A percentile compares a stretch with the other conserved stretches of the same genome.
Evolutionary conservation across 2,888 invertebrate genomes (phyloP).

Genomic region (Agrochola macilenta): DNA sequence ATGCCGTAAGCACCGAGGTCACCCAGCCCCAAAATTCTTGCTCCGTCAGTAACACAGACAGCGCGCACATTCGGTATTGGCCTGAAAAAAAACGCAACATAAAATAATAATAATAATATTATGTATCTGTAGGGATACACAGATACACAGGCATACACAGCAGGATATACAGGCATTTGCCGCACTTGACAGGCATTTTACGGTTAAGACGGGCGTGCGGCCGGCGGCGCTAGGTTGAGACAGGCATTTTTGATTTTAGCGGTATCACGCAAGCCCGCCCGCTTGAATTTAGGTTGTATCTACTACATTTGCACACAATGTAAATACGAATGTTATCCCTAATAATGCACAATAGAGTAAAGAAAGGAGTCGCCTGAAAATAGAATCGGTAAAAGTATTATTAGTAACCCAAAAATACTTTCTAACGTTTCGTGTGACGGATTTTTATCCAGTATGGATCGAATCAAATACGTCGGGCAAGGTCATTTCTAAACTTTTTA

Average conservation of each 20-base stretch:
- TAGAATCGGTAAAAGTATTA: too few relatives aligned
- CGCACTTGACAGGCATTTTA: not conserved
- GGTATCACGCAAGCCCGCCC: not conserved
- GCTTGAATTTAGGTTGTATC: not conserved
- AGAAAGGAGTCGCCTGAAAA: not conserved
- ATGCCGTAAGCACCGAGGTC: conserved; percentile 98
- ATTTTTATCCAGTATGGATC: too few relatives aligned
- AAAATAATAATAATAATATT: too few relatives aligned
- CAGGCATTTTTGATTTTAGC: not conserved
- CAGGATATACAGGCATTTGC: not conserved
- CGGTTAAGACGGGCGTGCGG: too few relatives aligned
- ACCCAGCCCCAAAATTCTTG: conserved; percentile 97
- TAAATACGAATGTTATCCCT: not conserved
- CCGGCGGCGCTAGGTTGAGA: not conserved
- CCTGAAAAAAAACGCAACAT: conserved; percentile 82
- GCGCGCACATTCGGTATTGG: conserved; percentile 94
- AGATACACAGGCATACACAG: too few relatives aligned
- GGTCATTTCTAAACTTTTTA: too few relatives aligned
- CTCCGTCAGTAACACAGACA: conserved; percentile 97
- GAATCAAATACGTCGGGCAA: too few relatives aligned
- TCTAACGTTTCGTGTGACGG: too few relatives aligned
- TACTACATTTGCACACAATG: too few relatives aligned
- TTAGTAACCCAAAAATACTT: too few relatives aligned
- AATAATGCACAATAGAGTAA: not conserved
- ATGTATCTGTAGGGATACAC: not conserved